Evolutionary conservation across 2,113 vertebrate species (phyloP).

Genomic region (Casuarius casuarius): DNA sequence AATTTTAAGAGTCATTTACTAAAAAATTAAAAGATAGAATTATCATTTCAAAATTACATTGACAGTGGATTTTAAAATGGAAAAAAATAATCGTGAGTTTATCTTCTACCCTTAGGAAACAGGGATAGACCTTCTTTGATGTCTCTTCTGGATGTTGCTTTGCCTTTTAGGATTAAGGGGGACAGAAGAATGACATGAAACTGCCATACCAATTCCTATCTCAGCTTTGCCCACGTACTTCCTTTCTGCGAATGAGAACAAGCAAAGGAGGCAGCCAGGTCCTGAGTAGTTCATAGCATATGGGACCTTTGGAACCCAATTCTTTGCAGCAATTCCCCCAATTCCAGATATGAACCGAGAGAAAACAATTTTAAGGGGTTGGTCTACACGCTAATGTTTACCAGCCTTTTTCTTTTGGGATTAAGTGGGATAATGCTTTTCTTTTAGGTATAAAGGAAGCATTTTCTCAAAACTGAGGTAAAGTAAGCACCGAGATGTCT

Average conservation of each 20-base stretch:
- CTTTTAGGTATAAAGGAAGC: background rate
- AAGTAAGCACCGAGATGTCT: background rate
- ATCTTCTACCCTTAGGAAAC: background rate
- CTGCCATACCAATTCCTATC: background rate
- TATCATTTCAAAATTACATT: background rate
- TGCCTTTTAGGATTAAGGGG: background rate
- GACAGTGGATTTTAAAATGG: background rate
- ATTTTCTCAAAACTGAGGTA: background rate
- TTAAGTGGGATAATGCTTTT: background rate
- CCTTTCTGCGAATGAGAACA: background rate
- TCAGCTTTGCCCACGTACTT: background rate
- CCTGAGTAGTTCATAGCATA: background rate
- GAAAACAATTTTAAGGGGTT: background rate
- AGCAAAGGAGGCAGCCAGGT: background rate
- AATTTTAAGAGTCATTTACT: background rate
- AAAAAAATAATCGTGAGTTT: background rate
- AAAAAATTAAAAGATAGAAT: background rate
- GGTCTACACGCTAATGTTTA: background rate
- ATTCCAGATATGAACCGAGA: background rate
- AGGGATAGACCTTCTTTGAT: background rate
- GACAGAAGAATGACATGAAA: background rate
- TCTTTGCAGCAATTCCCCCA: background rate
- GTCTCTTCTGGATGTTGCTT: background rate
- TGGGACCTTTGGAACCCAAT: background rate
- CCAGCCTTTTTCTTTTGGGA: background rate